Evolutionary conservation across 2,797 vertebrate species (phyloP), one percentile per base, ranked within the genome.

Genomic region (Melanotaenia boesemani): DNA sequence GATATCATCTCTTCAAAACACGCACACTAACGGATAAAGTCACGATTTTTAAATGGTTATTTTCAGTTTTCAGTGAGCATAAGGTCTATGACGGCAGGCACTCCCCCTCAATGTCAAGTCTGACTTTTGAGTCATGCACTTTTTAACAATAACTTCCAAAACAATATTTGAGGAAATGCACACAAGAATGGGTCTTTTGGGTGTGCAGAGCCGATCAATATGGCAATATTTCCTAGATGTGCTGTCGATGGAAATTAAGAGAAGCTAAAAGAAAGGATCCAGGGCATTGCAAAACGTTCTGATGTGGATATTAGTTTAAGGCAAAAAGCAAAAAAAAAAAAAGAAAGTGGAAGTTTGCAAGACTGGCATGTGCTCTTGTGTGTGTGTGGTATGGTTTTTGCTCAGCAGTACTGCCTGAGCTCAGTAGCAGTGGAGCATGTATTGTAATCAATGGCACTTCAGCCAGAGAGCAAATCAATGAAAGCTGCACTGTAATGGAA

Each of bases 401-500:
- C 74, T 77, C 69, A 77, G 72, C 22, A 54, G 76, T 70, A 65
- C 70, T 63, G 77, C 70, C 73, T 77, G 60, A 73, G 81, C 76
- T 86, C 81, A 84, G 86, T 75, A 85, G 84, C 82, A 89, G 66
- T 83, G 91, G 85, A 85, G 86, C 86, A 87, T 90, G 86, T 85
- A 87, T 79, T 90, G 86, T 85, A 90, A 93, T 95, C 94, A 93
- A 95, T 93, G 94, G 91, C 91, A 93, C 92, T 94, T 93, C 91
- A 91, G 88, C 87, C 82, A 68, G 86, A 93, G 89, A 93, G 89
- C 68, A 86, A 92, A 93, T 95, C 92, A 89, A 93, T 93, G 89
- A 72, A 80, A 77, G 84, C 86, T 89, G 86, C 83, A 79, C 85
- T 81, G 84, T 91, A 93, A 92, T 92, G 80, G 86, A 90, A 94